Evolutionary conservation across 2,113 vertebrate species (phyloP).

Genomic region (Numida meleagris): DNA sequence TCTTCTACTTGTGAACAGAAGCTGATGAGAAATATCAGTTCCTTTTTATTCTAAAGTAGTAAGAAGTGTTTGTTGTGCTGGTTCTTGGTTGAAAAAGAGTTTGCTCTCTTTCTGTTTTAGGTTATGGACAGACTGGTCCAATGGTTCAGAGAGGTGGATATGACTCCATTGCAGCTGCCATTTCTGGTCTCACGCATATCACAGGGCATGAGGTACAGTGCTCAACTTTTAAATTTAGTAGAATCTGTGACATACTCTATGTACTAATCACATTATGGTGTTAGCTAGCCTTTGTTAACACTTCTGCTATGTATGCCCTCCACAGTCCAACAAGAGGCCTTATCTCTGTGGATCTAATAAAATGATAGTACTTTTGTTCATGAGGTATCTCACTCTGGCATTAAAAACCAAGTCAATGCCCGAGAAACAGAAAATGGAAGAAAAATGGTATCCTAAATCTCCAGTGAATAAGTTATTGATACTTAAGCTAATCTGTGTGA

Average conservation of each 20-base stretch:
- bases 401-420: neutral
- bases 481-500: neutral
- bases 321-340: neutral
- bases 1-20: neutral
- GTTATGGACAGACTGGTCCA: constrained; percentile 94
- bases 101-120: constrained; percentile 71
- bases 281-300: neutral
- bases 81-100: neutral
- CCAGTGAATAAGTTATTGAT: neutral
- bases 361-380: neutral
- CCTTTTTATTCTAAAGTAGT: neutral
- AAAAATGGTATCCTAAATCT: neutral
- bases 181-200: constrained; percentile 94
- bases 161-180: constrained; percentile 90
- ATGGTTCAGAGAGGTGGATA: constrained; percentile 87
- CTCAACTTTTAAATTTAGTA: neutral
- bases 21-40: neutral
- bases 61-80: neutral
- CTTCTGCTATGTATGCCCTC: neutral
- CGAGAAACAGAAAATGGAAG: neutral
- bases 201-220: constrained; percentile 90
- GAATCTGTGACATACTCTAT: neutral
- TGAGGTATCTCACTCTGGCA: neutral
- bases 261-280: neutral
- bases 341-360: neutral